These are phyloP conservation scores for Corythaeola cristata DNA, from an alignment of 2,113 vertebrate species.

Conservation along the genomic window DNA sequence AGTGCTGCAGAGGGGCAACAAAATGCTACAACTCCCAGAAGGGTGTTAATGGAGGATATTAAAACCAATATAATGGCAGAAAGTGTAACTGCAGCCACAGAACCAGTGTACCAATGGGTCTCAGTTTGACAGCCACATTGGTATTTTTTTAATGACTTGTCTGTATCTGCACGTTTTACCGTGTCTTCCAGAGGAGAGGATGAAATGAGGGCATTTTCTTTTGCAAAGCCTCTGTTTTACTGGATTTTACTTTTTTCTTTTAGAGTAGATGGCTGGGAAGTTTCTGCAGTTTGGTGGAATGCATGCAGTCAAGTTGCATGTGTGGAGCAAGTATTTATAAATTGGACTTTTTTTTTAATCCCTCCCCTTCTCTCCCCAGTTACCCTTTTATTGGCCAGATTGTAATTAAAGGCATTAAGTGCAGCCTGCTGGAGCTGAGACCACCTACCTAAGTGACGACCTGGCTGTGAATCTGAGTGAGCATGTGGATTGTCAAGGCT, in stretches of 20 bases:
- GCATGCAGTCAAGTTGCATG: too few relatives aligned
- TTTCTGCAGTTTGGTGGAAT: neutral
- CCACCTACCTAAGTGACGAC: neutral
- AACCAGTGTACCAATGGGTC: neutral
- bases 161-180: neutral
- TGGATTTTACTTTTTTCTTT: neutral
- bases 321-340: neutral
- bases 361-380: neutral
- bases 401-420: neutral
- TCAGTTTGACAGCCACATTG: neutral
- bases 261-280: neutral
- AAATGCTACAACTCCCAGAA: neutral
- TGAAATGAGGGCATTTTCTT: neutral
- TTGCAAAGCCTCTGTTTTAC: neutral
- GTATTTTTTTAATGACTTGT: neutral
- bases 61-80: neutral
- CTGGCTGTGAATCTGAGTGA: fast-evolving
- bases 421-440: neutral
- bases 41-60: neutral
- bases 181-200: neutral
- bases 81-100: neutral
- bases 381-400: neutral
- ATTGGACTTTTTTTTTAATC: neutral
- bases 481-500: fast-evolving
- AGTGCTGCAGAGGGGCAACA: neutral